Percentiles rank a stretch among this genome's conserved stretches.
Conservation (phyloP, 2,113 vertebrate genomes). For the Melanostigma gelatinosum region DNA sequence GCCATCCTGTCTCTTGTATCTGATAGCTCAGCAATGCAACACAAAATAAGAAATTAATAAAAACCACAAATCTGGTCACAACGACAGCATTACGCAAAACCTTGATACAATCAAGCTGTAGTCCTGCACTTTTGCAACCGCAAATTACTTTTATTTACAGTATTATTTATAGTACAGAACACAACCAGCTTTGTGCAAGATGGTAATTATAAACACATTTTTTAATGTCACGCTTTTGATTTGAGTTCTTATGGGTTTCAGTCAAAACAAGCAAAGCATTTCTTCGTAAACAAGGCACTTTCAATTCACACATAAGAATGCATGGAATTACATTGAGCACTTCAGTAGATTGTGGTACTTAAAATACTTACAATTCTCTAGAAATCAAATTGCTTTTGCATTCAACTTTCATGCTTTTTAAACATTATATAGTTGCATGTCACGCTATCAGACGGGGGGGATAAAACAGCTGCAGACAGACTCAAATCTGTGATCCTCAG, state of each 20-base stretch:
- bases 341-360: not conserved
- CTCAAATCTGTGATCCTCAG: conserved; percentile 22
- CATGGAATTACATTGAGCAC: not conserved
- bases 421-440: not conserved
- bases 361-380: not conserved
- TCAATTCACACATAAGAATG: not conserved
- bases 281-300: not conserved
- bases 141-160: not conserved
- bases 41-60: not conserved
- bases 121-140: not conserved
- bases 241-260: not conserved
- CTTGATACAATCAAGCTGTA: not conserved
- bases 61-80: not conserved
- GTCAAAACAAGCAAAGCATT: not conserved
- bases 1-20: not conserved
- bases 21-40: not conserved
- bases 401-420: not conserved
- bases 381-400: not conserved
- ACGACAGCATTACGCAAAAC: not conserved
- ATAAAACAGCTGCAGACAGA: conserved; percentile 16
- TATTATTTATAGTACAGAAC: too few relatives aligned
- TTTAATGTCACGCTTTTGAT: not conserved
- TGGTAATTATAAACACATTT: too few relatives aligned
- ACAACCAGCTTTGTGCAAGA: not conserved
- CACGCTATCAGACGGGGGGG: not conserved